Percentiles rank a stretch among this genome's conserved stretches.
phyloP scores from a whole-genome alignment of 2,797 vertebrate genomes.

The Karalla daura region DNA sequence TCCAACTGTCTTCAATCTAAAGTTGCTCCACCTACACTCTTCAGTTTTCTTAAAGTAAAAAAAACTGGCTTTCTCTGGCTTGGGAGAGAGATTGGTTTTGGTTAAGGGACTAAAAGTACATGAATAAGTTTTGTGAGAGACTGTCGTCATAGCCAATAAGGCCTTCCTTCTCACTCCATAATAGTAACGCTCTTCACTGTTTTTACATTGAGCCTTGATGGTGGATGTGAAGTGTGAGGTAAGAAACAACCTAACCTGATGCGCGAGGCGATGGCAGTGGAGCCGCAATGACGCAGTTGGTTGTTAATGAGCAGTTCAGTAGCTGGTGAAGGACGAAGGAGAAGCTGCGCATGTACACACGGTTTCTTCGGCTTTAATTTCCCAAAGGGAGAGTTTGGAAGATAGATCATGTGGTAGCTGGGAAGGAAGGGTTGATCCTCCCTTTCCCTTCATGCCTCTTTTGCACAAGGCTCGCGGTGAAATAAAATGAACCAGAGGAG shows the following conservation, averaged over 20 bases:
- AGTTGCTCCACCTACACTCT: no score
- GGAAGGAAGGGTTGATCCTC: constrained; percentile 57
- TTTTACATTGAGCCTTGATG: no score
- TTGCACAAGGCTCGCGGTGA: constrained; percentile 55
- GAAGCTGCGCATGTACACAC: constrained; percentile 11
- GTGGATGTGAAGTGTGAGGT: not conserved
- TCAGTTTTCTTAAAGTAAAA: no score
- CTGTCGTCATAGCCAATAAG: not conserved
- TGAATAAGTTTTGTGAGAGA: not conserved
- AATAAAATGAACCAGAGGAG: constrained; percentile 45
- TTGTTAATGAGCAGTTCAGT: not conserved
- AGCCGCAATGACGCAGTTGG: not conserved
- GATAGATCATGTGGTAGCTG: constrained; percentile 39
- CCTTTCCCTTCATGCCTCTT: constrained; percentile 54
- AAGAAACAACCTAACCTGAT: not conserved
- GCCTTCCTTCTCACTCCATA: not conserved
- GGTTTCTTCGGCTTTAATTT: constrained; percentile 24
- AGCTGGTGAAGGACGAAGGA: not conserved
- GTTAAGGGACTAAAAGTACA: not conserved
- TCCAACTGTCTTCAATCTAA: not conserved
- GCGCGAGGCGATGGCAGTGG: not conserved
- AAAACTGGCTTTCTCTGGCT: not conserved
- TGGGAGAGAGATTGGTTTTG: not conserved
- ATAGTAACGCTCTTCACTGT: not conserved
- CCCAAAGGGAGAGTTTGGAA: constrained; percentile 33